These are phyloP conservation scores for Argya squamiceps DNA, from an alignment of 2,797 vertebrate species.

Conservation along the genomic window DNA sequence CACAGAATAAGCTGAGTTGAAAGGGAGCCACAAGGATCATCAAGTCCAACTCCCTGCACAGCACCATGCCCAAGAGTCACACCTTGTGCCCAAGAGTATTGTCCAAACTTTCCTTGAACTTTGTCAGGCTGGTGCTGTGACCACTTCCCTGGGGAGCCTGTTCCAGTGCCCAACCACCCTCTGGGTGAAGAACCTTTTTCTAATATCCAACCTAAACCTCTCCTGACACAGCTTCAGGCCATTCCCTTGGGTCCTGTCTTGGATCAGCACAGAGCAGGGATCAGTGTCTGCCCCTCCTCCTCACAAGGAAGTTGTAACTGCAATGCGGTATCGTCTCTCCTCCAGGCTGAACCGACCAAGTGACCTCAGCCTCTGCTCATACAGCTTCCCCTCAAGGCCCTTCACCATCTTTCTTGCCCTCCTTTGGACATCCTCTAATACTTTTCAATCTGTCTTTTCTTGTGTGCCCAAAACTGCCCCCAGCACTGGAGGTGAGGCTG, in stretches of 20 bases:
- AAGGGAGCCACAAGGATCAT: neutral
- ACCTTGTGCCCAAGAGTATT: neutral
- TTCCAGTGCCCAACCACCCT: neutral
- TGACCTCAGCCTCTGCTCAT: accelerated
- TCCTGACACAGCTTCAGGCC: neutral
- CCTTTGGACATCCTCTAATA: neutral
- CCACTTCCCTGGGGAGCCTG: neutral
- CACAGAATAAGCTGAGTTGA: neutral
- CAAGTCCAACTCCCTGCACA: neutral
- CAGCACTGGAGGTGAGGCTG: accelerated
- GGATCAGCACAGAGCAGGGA: neutral
- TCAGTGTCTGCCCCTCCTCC: too few species aligned
- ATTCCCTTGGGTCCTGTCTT: neutral
- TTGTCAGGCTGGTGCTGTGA: neutral
- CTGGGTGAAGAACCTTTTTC: neutral
- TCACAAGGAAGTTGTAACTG: neutral
- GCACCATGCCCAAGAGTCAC: neutral
- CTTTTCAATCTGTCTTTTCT: neutral
- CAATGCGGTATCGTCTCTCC: neutral
- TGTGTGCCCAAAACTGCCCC: neutral
- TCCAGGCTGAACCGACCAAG: neutral
- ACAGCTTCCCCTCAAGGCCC: neutral
- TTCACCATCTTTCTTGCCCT: neutral
- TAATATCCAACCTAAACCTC: neutral
- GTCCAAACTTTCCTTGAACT: neutral